A percentile compares a stretch with the other conserved stretches of the same genome.
These are phyloP conservation scores for Rhopalosiphum nymphaeae DNA, from an alignment of 2,888 invertebrate species.

Conservation along the genomic window DNA sequence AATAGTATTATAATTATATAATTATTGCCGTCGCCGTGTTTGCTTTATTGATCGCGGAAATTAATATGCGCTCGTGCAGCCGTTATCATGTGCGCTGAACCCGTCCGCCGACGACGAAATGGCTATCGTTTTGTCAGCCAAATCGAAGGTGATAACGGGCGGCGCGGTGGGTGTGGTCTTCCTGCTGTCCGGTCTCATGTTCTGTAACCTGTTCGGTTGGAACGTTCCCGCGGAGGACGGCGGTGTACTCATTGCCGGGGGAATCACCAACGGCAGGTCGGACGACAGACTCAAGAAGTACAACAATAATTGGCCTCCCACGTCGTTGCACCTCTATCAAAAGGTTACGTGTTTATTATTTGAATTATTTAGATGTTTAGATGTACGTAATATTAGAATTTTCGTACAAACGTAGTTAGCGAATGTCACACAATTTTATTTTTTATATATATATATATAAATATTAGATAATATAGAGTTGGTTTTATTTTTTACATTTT, in stretches of 20 bases:
- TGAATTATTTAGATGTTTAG: neutral
- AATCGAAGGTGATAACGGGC: constrained; percentile 76
- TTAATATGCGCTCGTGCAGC: neutral
- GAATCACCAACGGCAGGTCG: neutral
- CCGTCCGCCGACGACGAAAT: constrained; percentile 70
- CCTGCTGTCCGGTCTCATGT: constrained; percentile 49
- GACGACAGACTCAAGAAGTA: constrained; percentile 39
- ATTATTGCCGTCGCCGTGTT: neutral
- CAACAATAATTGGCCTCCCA: constrained; percentile 29
- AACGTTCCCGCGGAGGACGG: neutral
- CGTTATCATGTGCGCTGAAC: neutral
- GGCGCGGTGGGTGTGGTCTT: constrained; percentile 71
- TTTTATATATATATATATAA: neutral
- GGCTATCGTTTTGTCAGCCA: constrained; percentile 79
- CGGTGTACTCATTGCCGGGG: neutral
- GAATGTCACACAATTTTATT: neutral
- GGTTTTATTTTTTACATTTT: neutral
- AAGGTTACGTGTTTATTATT: constrained; percentile 42
- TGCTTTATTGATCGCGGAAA: neutral
- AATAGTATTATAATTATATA: neutral
- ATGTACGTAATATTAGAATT: neutral
- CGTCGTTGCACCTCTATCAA: constrained; percentile 57
- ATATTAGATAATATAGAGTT: neutral
- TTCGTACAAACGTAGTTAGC: neutral
- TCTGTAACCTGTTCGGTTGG: constrained; percentile 60